Percentiles rank a stretch among this genome's conserved stretches.
Conservation (phyloP, 2,888 invertebrate species). For the Watsonalla binaria region DNA sequence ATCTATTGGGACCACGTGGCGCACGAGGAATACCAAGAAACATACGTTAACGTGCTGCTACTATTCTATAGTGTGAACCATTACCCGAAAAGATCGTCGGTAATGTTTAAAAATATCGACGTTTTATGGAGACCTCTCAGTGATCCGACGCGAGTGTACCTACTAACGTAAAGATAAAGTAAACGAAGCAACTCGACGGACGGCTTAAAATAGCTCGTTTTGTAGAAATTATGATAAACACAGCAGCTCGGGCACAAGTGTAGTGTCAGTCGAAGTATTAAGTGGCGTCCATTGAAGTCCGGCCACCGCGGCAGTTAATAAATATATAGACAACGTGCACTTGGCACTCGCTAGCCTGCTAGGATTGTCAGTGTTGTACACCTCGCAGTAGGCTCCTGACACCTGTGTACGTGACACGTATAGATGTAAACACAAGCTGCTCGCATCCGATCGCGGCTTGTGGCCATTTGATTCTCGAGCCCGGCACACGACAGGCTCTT, state of each 20-base stretch:
- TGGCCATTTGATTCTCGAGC: too few relatives aligned
- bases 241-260: neutral
- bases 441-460: too few relatives aligned
- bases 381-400: too few relatives aligned
- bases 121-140: neutral
- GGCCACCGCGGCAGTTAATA: neutral
- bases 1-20: neutral
- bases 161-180: neutral
- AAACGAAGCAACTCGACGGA: neutral
- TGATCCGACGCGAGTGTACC: neutral
- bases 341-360: slow-evolving; percentile 10
- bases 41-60: too few relatives aligned
- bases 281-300: neutral
- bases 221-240: neutral
- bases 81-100: neutral
- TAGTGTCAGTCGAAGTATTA: neutral
- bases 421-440: too few relatives aligned
- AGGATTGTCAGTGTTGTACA: neutral
- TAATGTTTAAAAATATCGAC: neutral
- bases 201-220: neutral
- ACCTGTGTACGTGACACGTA: too few relatives aligned
- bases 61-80: neutral
- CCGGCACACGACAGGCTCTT: too few relatives aligned
- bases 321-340: slow-evolving; percentile 11
- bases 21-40: neutral